phyloP scores from a whole-genome alignment of 2,113 vertebrate genomes.

The Danionella cerebrum region DNA sequence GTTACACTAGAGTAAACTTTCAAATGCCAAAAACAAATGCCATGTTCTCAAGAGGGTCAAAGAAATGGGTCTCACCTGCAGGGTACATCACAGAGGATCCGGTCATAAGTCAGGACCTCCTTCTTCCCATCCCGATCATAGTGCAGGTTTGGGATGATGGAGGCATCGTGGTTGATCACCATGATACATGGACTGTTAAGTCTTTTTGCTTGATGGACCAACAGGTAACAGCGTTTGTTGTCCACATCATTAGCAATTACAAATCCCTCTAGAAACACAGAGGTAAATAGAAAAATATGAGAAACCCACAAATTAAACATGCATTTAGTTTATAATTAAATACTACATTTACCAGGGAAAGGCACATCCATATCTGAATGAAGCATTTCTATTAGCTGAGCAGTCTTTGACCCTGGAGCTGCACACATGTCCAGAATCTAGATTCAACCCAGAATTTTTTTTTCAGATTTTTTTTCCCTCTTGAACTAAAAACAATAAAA shows the following conservation, averaged over 20 bases:
- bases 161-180: slow-evolving; percentile 96
- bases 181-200: slow-evolving; percentile 95
- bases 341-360: slow-evolving; percentile 74
- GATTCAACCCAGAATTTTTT: no score
- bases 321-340: not conserved
- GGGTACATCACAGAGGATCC: slow-evolving; percentile 92
- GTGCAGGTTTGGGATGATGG: slow-evolving; percentile 82
- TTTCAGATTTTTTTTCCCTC: no score
- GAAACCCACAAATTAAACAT: no score
- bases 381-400: slow-evolving; percentile 95
- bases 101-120: slow-evolving; percentile 85
- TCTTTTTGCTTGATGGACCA: slow-evolving; percentile 97
- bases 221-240: slow-evolving; percentile 97
- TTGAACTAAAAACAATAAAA: no score
- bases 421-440: slow-evolving; percentile 98
- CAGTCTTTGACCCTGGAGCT: slow-evolving; percentile 93
- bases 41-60: no score
- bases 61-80: slow-evolving; percentile 78
- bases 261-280: slow-evolving; percentile 76
- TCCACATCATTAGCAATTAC: slow-evolving; percentile 96
- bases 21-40: no score
- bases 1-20: no score
- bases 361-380: slow-evolving; percentile 90
- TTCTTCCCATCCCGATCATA: slow-evolving; percentile 70
- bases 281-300: not conserved